These are phyloP conservation scores for Styela plicata DNA, from an alignment of 23 tunicate genomes.

Conservation along the genomic window DNA sequence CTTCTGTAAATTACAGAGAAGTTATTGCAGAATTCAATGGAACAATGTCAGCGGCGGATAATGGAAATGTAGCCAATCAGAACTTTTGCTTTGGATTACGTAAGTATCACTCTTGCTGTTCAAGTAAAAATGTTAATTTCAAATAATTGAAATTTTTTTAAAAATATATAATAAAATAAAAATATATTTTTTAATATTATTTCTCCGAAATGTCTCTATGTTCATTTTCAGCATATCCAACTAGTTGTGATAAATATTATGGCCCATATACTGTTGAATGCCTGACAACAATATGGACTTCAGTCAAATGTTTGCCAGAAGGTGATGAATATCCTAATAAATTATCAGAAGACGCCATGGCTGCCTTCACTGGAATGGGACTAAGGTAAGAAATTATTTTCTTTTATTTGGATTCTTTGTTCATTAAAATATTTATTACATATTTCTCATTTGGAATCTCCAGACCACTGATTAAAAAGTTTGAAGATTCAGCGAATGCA, in stretches of 20 bases:
- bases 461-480: constrained; percentile 9
- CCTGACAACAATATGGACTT: constrained; percentile 21
- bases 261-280: constrained; percentile 3
- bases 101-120: background rate
- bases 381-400: background rate
- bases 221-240: background rate
- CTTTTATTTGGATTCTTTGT: background rate
- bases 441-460: background rate
- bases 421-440: background rate
- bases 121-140: background rate
- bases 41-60: constrained; percentile 18
- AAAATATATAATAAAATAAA: no score
- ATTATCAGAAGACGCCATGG: background rate
- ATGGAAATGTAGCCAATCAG: constrained; percentile 13
- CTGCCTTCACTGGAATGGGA: constrained; percentile 2
- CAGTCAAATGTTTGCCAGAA: constrained; percentile 17
- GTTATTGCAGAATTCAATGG: background rate
- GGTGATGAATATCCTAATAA: constrained; percentile 13
- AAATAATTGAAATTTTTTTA: background rate
- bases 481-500: constrained; percentile 2
- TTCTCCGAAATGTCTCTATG: background rate
- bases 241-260: background rate
- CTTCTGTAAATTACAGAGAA: background rate
- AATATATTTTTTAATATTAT: no score
- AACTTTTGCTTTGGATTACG: constrained; percentile 35